phyloP scores from a whole-genome alignment of 1,140 invertebrate genomes.

The Penaeus japonicus region DNA sequence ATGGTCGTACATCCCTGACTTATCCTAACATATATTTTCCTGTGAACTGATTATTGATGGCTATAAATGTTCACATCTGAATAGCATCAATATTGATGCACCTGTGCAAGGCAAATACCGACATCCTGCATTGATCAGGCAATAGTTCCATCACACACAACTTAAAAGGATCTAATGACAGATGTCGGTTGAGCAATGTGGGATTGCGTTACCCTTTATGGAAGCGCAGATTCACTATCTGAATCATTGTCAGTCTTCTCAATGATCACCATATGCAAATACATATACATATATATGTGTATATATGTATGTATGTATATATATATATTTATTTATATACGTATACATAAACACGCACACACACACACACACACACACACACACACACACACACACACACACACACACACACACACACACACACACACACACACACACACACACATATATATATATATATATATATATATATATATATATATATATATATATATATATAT shows the following conservation, averaged over 20 bases:
- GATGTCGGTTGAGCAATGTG: neutral
- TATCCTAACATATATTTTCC: slow-evolving; percentile 4
- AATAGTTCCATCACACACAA: no score
- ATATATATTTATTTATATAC: slow-evolving; percentile 6
- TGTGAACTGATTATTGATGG: neutral
- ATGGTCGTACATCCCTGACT: slow-evolving; percentile 9
- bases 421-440: no score
- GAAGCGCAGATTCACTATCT: neutral
- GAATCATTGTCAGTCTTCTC: neutral
- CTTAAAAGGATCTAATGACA: neutral
- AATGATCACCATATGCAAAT: neutral
- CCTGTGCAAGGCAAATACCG: no score
- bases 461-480: no score
- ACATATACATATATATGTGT: neutral
- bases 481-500: no score
- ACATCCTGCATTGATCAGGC: no score
- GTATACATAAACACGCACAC: neutral
- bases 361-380: neutral
- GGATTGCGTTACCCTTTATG: slow-evolving; percentile 7
- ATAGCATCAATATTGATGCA: neutral
- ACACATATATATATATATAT: no score
- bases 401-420: neutral
- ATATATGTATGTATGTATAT: neutral
- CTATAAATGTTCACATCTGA: neutral
- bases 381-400: neutral